Evolutionary conservation across 2,888 invertebrate species (phyloP), one percentile per base, ranked within the genome.

Genomic region (Lepidochrysops patricia): DNA sequence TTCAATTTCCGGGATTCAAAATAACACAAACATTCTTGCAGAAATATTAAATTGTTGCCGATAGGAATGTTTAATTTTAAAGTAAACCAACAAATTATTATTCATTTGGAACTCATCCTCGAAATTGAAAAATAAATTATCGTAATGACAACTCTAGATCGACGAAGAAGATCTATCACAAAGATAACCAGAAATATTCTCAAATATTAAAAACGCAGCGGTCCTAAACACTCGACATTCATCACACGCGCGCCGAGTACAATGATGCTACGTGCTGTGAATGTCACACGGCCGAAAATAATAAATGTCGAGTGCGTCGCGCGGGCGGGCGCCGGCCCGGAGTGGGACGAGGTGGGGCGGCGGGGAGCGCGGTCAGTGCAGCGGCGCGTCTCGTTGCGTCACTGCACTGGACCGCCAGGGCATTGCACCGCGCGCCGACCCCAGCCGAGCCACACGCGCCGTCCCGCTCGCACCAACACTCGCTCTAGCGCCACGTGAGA

Each of bases 231-330:
- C 19, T 19, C 43, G 43, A 27, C 68, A 72, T 77, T 80, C 77
- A 77, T 78, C 77, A 77, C 74, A 73, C 73, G 67, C 65, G 69
- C 70, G 70, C 71, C 65, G 68, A 67, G 66, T 50, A 23, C 26
- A 57, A 29, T 23, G 29, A 50, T 49, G 49, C 35, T 70, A 78
- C 80, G 79, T 76, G 79, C 76, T 68, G 73, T 78, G 83, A 83
- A 83, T 84, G 82, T 85, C 82, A 82, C 73, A 71, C 75, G 78
- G 76, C 79, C 86, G 71, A 82, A 86, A 87, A 86, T 87, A 85
- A 80, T 77, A 72, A 72, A 68, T 65, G 61, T 67, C 62, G 62
- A 64, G 71, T 74, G 73, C 76, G 74, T 70, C 75, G 70, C 69
- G 65, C 71, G 76, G 70, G 66, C 70, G 76, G n/a, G 37, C 29